Percentiles rank a stretch among this genome's conserved stretches.
These are phyloP conservation scores for Larimichthys polyactis DNA, from an alignment of 2,113 vertebrate genomes.

Conservation along the genomic window DNA sequence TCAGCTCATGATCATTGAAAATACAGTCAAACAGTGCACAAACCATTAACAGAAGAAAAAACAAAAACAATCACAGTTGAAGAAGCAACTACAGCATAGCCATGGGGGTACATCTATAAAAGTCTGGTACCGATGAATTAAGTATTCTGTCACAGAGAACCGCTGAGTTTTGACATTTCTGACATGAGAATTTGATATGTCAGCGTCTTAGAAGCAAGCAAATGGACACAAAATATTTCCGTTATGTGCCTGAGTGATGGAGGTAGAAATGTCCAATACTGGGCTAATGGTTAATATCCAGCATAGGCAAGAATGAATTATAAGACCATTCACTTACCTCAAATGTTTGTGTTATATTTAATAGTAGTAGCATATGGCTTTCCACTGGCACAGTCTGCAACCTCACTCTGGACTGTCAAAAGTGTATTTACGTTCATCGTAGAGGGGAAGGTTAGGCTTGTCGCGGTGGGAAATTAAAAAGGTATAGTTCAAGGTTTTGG, in stretches of 20 bases:
- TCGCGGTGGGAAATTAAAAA: slow-evolving; percentile 4
- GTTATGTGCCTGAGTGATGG: slow-evolving; percentile 72
- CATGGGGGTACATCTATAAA: slow-evolving; percentile 57
- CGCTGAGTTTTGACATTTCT: slow-evolving; percentile 35
- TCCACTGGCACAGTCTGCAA: slow-evolving; percentile 64
- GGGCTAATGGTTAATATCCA: slow-evolving; percentile 56
- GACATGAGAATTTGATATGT: slow-evolving; percentile 60
- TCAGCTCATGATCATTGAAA: slow-evolving; percentile 53
- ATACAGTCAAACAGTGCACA: slow-evolving; percentile 62
- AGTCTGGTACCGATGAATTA: slow-evolving; percentile 39
- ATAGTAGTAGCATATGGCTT: slow-evolving; percentile 69
- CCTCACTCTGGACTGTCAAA: slow-evolving; percentile 53
- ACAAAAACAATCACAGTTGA: slow-evolving; percentile 50
- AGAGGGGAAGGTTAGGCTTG: slow-evolving; percentile 10
- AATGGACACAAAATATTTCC: slow-evolving; percentile 32
- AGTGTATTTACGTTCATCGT: slow-evolving; percentile 28
- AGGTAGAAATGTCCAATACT: slow-evolving; percentile 76
- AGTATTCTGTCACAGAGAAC: slow-evolving; percentile 43
- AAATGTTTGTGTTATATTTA: slow-evolving; percentile 29
- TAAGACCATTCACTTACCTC: slow-evolving; percentile 47
- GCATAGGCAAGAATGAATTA: slow-evolving; percentile 58
- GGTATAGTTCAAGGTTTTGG: not conserved
- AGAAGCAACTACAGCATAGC: slow-evolving; percentile 72
- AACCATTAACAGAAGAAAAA: slow-evolving; percentile 43
- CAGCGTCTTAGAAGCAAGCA: slow-evolving; percentile 32